A percentile compares a stretch with the other conserved stretches of the same genome.
Evolutionary conservation across 1,140 invertebrate species (phyloP).

Genomic region (Drosophila lini): DNA sequence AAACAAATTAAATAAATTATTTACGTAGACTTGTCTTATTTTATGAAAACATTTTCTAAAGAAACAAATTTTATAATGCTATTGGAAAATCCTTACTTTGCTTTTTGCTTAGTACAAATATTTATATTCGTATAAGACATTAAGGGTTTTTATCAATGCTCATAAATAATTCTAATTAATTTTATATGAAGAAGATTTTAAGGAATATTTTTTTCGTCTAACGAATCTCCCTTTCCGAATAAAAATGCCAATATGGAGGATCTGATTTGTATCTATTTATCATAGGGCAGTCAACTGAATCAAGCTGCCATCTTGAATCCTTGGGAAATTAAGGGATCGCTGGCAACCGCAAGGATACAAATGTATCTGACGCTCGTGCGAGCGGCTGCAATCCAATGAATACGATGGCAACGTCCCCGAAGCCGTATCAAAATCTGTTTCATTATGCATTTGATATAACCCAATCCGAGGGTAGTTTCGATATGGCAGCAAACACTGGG

Average conservation of each 20-base stretch:
- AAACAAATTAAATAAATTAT: no score
- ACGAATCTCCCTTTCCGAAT: neutral
- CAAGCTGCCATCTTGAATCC: constrained; percentile 26
- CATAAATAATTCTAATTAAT: no score
- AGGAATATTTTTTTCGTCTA: neutral
- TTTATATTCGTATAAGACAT: no score
- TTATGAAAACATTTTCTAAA: no score
- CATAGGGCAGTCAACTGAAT: neutral
- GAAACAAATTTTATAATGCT: no score
- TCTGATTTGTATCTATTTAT: constrained; percentile 4
- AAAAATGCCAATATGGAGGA: neutral
- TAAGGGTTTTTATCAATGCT: no score
- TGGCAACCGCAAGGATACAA: constrained; percentile 60
- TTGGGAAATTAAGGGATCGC: constrained; percentile 36
- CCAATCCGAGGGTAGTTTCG: constrained; percentile 51
- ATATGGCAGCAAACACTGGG: neutral
- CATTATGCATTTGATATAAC: constrained; percentile 52
- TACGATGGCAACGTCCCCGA: constrained; percentile 21
- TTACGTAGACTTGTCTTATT: no score
- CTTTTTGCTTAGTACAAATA: no score
- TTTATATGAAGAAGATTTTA: no score
- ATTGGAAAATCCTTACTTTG: no score
- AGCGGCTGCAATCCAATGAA: constrained; percentile 45
- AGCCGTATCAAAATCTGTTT: constrained; percentile 66
- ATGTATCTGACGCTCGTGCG: constrained; percentile 53